phyloP scores from a whole-genome alignment of 2,113 vertebrate species.

The Lethenteron camtschaticum region DNA sequence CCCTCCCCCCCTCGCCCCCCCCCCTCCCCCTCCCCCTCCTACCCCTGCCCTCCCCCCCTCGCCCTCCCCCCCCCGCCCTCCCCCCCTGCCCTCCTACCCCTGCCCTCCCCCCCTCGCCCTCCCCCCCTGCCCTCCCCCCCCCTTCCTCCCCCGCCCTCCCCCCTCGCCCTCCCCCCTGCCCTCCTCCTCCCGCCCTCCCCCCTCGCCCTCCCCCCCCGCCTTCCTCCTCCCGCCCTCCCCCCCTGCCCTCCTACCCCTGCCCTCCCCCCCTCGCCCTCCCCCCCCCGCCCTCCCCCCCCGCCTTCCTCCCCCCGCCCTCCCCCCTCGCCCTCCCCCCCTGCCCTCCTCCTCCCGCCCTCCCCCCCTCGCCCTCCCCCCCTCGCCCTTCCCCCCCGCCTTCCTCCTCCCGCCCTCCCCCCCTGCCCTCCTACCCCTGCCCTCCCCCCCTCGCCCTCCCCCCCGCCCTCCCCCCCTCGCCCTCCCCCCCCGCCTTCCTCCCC shows the following conservation, averaged over 20 bases:
- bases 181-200: background rate
- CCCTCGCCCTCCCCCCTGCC: background rate
- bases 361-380: background rate
- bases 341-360: background rate
- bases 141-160: background rate
- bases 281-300: background rate
- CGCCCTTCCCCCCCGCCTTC: background rate
- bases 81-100: background rate
- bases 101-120: too few relatives aligned
- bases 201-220: background rate
- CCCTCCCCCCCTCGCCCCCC: too few relatives aligned
- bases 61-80: background rate
- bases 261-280: background rate
- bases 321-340: background rate
- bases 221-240: background rate
- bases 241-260: background rate
- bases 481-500: background rate
- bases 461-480: background rate
- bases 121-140: too few relatives aligned
- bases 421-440: background rate
- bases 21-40: too few relatives aligned
- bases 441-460: background rate
- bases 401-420: background rate
- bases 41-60: background rate
- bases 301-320: background rate